Percentiles rank a stretch among this genome's conserved stretches.
These are phyloP conservation scores for Sarcoramphus papa DNA, from an alignment of 2,797 vertebrate species.

Conservation along the genomic window DNA sequence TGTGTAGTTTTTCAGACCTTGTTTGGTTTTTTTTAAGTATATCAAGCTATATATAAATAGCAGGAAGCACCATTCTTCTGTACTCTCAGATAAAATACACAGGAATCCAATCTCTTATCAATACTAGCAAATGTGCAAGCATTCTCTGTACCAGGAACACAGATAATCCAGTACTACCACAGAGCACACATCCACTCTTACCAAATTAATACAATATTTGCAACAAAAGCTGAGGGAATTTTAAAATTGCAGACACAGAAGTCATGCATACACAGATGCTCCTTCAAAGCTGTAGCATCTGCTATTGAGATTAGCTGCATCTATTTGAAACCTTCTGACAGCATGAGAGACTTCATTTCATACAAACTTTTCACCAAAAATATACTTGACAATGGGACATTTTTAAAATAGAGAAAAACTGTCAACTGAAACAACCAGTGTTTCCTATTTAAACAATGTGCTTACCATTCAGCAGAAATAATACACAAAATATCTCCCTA, in stretches of 20 bases:
- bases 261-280: background rate
- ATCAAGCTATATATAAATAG: background rate
- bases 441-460: background rate
- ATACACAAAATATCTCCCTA: background rate
- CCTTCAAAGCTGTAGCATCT: background rate
- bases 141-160: background rate
- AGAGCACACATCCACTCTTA: background rate
- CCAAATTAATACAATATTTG: background rate
- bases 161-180: background rate
- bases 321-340: background rate
- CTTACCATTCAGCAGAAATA: background rate
- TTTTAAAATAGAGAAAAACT: background rate
- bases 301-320: background rate
- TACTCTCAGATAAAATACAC: background rate
- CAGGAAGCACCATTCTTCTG: background rate
- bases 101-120: background rate
- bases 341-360: background rate
- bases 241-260: background rate
- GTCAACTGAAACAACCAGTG: background rate
- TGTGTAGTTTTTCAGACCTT: background rate
- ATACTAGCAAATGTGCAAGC: background rate
- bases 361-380: background rate
- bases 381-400: background rate
- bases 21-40: fast-evolving
- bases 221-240: background rate